A percentile compares a stretch with the other conserved stretches of the same genome.
These are phyloP conservation scores for Pelobates fuscus DNA, from an alignment of 2,113 vertebrate genomes.

Conservation along the genomic window DNA sequence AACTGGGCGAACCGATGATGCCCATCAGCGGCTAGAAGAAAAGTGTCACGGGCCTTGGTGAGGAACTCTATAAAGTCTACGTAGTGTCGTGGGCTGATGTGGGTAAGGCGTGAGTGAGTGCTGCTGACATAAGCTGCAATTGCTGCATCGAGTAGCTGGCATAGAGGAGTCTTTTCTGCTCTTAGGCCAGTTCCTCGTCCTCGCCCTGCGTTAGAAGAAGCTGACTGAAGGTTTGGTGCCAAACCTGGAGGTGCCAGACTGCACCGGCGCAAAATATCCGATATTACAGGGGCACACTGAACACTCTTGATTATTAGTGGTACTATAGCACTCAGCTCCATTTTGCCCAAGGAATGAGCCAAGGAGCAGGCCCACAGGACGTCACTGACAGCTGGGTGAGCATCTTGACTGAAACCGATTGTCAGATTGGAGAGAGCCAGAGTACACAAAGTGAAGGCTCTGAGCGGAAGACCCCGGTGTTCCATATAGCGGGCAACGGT, in stretches of 20 bases:
- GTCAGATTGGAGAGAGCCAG: slow-evolving; percentile 67
- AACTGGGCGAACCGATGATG: slow-evolving; percentile 67
- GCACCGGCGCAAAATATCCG: slow-evolving; percentile 66
- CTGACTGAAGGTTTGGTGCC: slow-evolving; percentile 53
- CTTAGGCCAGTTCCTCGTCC: slow-evolving; percentile 53
- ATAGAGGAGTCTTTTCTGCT: slow-evolving; percentile 62
- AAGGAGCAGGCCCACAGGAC: slow-evolving; percentile 71
- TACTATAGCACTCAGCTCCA: slow-evolving; percentile 56
- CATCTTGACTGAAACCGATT: slow-evolving; percentile 69
- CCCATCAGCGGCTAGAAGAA: slow-evolving; percentile 65
- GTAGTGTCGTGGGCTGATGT: slow-evolving; percentile 69
- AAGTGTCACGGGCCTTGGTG: slow-evolving; percentile 66
- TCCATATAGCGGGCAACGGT: slow-evolving; percentile 69
- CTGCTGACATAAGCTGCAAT: slow-evolving; percentile 66
- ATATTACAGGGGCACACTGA: slow-evolving; percentile 68
- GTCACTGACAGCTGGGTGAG: slow-evolving; percentile 66
- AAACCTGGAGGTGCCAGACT: slow-evolving; percentile 60
- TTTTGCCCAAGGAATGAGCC: slow-evolving; percentile 68
- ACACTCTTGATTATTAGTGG: slow-evolving; percentile 67
- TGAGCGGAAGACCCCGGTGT: slow-evolving; percentile 61
- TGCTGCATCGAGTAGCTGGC: slow-evolving; percentile 64
- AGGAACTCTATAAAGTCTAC: slow-evolving; percentile 69
- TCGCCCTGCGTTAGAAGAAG: slow-evolving; percentile 49
- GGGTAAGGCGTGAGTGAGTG: slow-evolving; percentile 68
- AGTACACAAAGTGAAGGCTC: slow-evolving; percentile 67